Evolutionary conservation across 1,140 invertebrate genomes (phyloP).

Genomic region (Trichonephila inaurata): DNA sequence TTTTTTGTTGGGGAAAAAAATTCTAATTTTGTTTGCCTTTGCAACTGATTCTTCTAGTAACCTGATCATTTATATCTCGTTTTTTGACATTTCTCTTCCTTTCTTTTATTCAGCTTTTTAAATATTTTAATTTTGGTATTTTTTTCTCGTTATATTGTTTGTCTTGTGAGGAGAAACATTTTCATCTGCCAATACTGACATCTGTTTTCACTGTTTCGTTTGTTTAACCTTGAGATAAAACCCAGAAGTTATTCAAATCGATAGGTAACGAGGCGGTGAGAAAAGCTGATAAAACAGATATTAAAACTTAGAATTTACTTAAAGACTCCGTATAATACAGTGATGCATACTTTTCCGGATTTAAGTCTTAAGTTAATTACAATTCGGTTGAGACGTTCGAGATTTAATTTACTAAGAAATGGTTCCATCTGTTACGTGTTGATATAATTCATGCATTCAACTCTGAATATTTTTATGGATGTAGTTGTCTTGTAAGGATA

Average conservation of each 20-base stretch:
- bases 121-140: neutral
- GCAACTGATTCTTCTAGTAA: no score
- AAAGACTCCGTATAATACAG: neutral
- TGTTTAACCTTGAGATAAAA: constrained; percentile 7
- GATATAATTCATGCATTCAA: no score
- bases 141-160: neutral
- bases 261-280: neutral
- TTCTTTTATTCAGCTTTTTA: neutral
- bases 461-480: no score
- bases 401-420: no score
- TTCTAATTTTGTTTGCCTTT: no score
- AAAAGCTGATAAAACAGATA: neutral
- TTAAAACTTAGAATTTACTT: neutral
- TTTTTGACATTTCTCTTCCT: neutral
- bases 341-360: no score
- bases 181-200: neutral
- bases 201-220: neutral
- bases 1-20: no score
- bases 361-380: no score
- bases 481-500: no score
- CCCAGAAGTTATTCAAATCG: neutral
- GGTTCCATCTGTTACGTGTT: no score
- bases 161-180: neutral
- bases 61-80: neutral
- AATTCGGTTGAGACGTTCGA: no score